phyloP scores from a whole-genome alignment of 2,888 invertebrate species.

The Thumatha senex region DNA sequence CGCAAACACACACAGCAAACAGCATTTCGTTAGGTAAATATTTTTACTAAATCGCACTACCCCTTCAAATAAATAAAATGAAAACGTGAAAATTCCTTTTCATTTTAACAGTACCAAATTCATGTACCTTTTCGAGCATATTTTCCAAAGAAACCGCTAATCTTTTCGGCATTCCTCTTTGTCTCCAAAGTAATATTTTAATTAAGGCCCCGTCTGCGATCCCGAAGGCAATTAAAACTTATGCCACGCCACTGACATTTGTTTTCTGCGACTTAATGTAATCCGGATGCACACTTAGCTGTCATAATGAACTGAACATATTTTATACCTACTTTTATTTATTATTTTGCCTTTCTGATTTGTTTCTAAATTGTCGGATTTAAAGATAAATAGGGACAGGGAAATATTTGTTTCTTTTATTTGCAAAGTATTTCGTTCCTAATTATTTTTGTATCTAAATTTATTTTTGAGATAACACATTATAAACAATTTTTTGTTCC shows the following conservation, averaged over 20 bases:
- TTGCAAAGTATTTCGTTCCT: neutral
- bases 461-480: no score
- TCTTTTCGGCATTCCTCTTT: constrained; percentile 63
- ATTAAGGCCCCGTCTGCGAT: constrained; percentile 56
- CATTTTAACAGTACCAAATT: constrained; percentile 3
- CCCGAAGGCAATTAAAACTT: constrained; percentile 70
- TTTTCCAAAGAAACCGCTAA: constrained; percentile 52
- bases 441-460: no score
- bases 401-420: neutral
- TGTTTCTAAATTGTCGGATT: neutral
- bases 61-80: neutral
- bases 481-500: no score
- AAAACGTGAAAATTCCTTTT: no score
- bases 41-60: no score
- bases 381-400: neutral
- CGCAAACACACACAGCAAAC: no score
- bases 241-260: constrained; percentile 53
- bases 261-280: constrained; percentile 67
- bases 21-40: no score
- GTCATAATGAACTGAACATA: constrained; percentile 40
- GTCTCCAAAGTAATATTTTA: constrained; percentile 72
- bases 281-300: constrained; percentile 54
- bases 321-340: constrained; percentile 20
- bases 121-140: constrained; percentile 1
- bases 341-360: constrained; percentile 4